These are phyloP conservation scores for Drosophila villosipedis DNA, from an alignment of 2,888 invertebrate species.

Conservation along the genomic window DNA sequence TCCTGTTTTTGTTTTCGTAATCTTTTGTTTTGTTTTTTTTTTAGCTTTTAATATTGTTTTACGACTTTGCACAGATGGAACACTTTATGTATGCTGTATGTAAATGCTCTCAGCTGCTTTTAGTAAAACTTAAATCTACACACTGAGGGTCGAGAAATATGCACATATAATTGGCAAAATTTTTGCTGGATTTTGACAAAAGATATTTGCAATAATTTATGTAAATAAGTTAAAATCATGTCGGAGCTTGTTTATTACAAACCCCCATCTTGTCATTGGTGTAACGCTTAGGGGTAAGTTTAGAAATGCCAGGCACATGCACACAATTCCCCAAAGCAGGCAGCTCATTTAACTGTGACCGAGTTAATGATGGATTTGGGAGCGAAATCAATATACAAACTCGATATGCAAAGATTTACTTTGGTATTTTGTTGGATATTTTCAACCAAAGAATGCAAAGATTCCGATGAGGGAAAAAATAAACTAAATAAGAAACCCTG, in stretches of 20 bases:
- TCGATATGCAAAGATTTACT: slow-evolving; percentile 33
- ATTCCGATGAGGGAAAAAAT: neutral
- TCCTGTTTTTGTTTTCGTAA: neutral
- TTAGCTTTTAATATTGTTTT: slow-evolving; percentile 53
- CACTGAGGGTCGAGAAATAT: slow-evolving; percentile 13
- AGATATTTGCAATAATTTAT: slow-evolving; percentile 44
- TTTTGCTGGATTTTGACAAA: slow-evolving; percentile 31
- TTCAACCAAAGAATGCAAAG: neutral
- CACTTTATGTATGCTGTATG: slow-evolving; percentile 55
- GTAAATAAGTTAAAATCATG: slow-evolving; percentile 40
- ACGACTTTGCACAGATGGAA: slow-evolving; percentile 47
- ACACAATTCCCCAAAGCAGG: slow-evolving; percentile 4
- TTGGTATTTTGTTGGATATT: slow-evolving; percentile 40
- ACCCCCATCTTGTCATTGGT: slow-evolving; percentile 8
- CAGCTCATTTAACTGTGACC: slow-evolving; percentile 45
- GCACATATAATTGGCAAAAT: slow-evolving; percentile 45
- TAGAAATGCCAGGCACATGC: slow-evolving; percentile 52
- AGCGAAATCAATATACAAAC: slow-evolving; percentile 43
- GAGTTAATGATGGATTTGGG: neutral
- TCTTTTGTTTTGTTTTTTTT: neutral
- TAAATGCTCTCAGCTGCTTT: slow-evolving; percentile 46
- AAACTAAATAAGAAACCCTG: slow-evolving; percentile 1
- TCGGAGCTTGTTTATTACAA: slow-evolving; percentile 40
- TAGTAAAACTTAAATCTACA: slow-evolving; percentile 31
- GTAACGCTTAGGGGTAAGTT: slow-evolving; percentile 26